Base-by-base conservation (phyloP, 2,888 invertebrate species). In the Mythimna impura region DNA sequence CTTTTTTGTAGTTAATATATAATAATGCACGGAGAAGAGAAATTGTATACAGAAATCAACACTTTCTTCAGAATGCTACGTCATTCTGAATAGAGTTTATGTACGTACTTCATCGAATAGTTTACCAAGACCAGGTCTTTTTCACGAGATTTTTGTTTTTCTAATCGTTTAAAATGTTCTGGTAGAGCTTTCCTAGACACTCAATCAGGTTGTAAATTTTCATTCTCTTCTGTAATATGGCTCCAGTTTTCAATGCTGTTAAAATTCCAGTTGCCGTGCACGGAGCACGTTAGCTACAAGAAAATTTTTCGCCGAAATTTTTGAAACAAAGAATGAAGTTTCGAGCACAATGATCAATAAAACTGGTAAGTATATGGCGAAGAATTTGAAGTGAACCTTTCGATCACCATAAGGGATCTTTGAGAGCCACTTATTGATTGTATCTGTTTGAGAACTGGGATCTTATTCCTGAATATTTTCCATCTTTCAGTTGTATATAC, bases 1-100 rank as follows among this genome's bases (percentile, higher is more conserved):
- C 34, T 34, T 34, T n/a, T 30, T 34, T 34, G 34, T 34, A 34
- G 34, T 34, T 6, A 34, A 34, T 34, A 34, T 7, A 34, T 34
- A 34, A 95, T 94, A 0, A 94, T 74, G 36, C 93, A 47, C 3
- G 91, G 84, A 1, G 93, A 85, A 0, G 91, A 90, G 82, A 95
- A 95, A 77, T 93, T 94, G 73, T 95, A 95, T 8, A 95, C 91
- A 14, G 89, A 88, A 68, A 95, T 93, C 4, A 95, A 87, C 22
- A 92, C 75, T 1, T 80, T 77, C 76, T 95, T 95, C 3, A 95
- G 76, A 72, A 93, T 79, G 40, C 30, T 30, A 94, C 91, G 73
- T 30, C 30, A 30, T 30, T 30, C 30, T 30, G 30, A 3, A 30
- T 30, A 30, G 1, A 25, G 25, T 25, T 1, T 25, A 25, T 93